A percentile compares a stretch with the other conserved stretches of the same genome.
Conservation (phyloP, 1,140 invertebrate genomes). For the Magallana ariakensis region DNA sequence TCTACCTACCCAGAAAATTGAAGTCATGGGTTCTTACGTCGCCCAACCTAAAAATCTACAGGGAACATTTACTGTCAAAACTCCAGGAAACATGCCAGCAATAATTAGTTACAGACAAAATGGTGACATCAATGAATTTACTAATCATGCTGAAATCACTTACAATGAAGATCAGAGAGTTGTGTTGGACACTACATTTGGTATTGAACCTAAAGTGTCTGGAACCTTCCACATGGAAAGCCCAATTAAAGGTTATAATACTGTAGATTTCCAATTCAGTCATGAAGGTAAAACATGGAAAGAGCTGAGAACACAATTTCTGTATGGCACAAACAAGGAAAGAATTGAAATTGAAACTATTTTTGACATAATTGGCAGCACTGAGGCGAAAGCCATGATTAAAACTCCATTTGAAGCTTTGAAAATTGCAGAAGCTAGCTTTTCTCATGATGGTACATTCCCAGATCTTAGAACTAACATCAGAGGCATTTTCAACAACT, state of each 20-base stretch:
- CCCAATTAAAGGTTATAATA: constrained; percentile 63
- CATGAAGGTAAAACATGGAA: constrained; percentile 57
- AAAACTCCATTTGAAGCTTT: constrained; percentile 50
- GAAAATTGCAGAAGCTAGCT: constrained; percentile 48
- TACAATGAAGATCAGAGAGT: constrained; percentile 50
- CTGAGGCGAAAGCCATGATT: constrained; percentile 49
- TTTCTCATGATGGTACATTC: constrained; percentile 47
- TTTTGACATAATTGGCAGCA: constrained; percentile 43
- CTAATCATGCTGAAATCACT: constrained; percentile 47
- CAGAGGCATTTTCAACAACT: constrained; percentile 48
- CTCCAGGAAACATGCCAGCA: constrained; percentile 55
- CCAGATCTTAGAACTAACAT: constrained; percentile 46
- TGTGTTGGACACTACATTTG: constrained; percentile 55
- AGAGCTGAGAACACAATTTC: constrained; percentile 54
- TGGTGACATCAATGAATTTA: constrained; percentile 39
- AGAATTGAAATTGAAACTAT: constrained; percentile 60
- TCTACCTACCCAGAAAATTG: constrained; percentile 58
- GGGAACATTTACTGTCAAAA: constrained; percentile 60
- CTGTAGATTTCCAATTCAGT: constrained; percentile 55
- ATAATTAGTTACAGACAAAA: constrained; percentile 45
- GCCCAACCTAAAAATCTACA: constrained; percentile 47
- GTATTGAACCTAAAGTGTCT: constrained; percentile 47
- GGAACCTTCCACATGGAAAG: constrained; percentile 58
- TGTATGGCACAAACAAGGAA: constrained; percentile 64
- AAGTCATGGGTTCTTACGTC: constrained; percentile 44